Conservation (phyloP, 35 echinoderm and acorn worm genomes). For the Patiria miniata region DNA sequence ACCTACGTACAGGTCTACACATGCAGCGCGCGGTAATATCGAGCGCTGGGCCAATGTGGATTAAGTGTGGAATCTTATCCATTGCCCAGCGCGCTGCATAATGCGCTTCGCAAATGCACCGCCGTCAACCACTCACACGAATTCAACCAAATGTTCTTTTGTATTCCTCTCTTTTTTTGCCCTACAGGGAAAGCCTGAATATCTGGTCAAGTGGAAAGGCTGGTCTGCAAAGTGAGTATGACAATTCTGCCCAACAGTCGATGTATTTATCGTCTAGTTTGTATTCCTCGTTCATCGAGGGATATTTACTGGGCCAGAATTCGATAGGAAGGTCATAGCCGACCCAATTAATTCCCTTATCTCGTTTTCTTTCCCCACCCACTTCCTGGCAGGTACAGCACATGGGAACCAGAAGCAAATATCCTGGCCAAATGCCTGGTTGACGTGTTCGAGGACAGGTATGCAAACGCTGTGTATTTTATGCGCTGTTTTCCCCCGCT, state of each 20-base stretch:
- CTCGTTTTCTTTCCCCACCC: not conserved
- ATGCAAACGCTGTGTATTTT: slow-evolving; percentile 21
- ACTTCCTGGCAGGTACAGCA: slow-evolving; percentile 67
- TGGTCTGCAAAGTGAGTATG: slow-evolving; percentile 85
- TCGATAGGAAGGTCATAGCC: not conserved
- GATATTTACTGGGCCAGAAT: not conserved
- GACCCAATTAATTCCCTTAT: not conserved
- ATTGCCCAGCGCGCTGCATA: not conserved
- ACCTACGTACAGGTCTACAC: too few relatives aligned
- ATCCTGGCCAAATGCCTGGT: slow-evolving; percentile 81
- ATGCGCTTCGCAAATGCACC: not conserved
- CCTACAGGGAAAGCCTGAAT: slow-evolving; percentile 81
- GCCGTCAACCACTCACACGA: too few relatives aligned
- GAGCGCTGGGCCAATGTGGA: not conserved
- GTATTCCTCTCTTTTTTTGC: slow-evolving; percentile 18
- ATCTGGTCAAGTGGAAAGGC: slow-evolving; percentile 94
- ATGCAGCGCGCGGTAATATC: not conserved
- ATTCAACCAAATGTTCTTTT: slow-evolving; percentile 26
- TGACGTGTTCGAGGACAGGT: slow-evolving; percentile 75
- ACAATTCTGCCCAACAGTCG: not conserved
- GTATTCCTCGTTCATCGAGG: not conserved
- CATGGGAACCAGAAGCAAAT: slow-evolving; percentile 92
- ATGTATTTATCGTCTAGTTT: not conserved
- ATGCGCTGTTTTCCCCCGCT: not conserved
- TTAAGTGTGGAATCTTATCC: slow-evolving; percentile 21